These are phyloP conservation scores for Heliocidaris tuberculata DNA, from an alignment of 35 echinoderm and acorn worm genomes.

Conservation along the genomic window DNA sequence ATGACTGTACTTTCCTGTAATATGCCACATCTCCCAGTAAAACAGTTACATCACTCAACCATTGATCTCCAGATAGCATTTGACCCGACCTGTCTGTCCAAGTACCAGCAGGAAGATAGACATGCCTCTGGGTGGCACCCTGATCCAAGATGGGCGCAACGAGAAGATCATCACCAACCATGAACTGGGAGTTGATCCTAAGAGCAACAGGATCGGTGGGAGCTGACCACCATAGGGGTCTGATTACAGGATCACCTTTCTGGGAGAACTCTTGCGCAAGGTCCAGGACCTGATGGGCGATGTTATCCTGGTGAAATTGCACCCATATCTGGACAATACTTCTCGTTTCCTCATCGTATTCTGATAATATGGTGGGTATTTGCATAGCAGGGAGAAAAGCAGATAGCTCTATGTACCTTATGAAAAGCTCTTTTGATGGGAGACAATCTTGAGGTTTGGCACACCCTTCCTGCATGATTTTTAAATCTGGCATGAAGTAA, in stretches of 20 bases:
- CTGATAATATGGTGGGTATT: constrained; percentile 63
- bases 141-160: constrained; percentile 84
- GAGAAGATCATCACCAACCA: constrained; percentile 86
- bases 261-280: constrained; percentile 57
- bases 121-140: constrained; percentile 59
- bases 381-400: constrained; percentile 91
- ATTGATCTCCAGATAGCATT: background rate
- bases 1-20: constrained; percentile 21
- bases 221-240: constrained; percentile 94
- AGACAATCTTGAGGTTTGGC: background rate
- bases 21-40: constrained; percentile 53
- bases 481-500: constrained; percentile 72
- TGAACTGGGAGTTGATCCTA: constrained; percentile 82
- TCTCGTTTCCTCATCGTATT: constrained; percentile 70
- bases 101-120: constrained; percentile 78
- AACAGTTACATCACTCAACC: constrained; percentile 47
- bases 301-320: constrained; percentile 64
- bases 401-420: constrained; percentile 73
- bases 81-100: constrained; percentile 56
- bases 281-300: constrained; percentile 60
- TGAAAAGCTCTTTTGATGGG: constrained; percentile 69
- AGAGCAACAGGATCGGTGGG: constrained; percentile 66
- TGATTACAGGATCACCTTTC: constrained; percentile 72
- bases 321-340: constrained; percentile 66
- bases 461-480: background rate